Base-by-base conservation (phyloP, 2,888 invertebrate species). In the Papilio demoleus region DNA sequence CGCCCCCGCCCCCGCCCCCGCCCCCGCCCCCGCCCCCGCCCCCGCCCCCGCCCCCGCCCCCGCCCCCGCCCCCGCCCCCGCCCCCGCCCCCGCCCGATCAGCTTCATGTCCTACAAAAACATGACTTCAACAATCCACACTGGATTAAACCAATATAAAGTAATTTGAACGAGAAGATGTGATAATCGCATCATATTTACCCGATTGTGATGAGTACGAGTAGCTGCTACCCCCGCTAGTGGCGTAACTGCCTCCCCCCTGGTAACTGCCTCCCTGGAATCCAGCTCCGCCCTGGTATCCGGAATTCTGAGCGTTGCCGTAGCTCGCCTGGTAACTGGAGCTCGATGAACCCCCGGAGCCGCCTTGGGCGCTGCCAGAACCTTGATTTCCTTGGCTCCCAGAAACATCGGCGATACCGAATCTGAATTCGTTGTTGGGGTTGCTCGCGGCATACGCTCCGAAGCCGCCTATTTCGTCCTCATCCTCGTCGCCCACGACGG, bases 371-470 rank as follows among this genome's bases (percentile, higher is more conserved):
- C 75, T 73, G 65, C 74, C 71, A 17, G 73, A 62, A 14, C 76
- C 61, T 73, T 76, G 62, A 31, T 74, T 61, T 6, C 73, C 73
- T 9, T 73, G 71, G 56, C 76, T 77, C 6, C 85, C 83, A 50
- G 80, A 83, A 0, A 91, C 88, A 72, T 92, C 88, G 65, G 86
- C 88, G 27, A 91, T 81, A 4, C 90, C 90, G 73, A 84, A 86
- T 81, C 82, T 86, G 72, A 92, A 92, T 70, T 92, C 86, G 67
- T 89, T 88, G 72, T 90, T 87, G 0, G 88, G 82, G 60, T 88
- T 88, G 63, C 83, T 81, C 4, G 91, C 92, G 0, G 88, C 92
- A 42, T 83, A 80, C 0, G 81, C 81, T 67, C 88, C 92, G 38
- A 92, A 87, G 36, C 90, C 90, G 70, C 84, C 88, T 2, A 88